phyloP scores from a whole-genome alignment of 1,140 invertebrate genomes.

The Carcinoscorpius rotundicauda region DNA sequence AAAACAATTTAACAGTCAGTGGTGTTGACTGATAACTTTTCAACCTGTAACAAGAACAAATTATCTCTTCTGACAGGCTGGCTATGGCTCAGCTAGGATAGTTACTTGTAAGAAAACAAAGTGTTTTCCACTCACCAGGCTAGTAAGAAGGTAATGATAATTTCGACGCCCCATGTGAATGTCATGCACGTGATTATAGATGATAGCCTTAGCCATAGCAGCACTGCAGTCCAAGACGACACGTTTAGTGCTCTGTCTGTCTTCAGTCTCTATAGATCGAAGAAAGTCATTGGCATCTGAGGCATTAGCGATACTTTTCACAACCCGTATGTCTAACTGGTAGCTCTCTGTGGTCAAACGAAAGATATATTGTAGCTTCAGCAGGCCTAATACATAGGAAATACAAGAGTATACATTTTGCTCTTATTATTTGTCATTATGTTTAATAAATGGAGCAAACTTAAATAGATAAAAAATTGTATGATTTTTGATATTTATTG shows the following conservation, averaged over 20 bases:
- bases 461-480: no score
- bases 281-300: constrained; percentile 30
- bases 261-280: constrained; percentile 16
- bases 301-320: constrained; percentile 34
- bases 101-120: not conserved
- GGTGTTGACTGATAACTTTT: no score
- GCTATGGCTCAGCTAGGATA: no score
- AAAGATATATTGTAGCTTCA: constrained; percentile 79
- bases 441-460: no score
- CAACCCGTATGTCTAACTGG: constrained; percentile 60
- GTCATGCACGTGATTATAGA: constrained; percentile 71
- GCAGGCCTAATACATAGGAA: constrained; percentile 47
- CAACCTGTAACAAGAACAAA: no score
- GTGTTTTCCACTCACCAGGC: constrained; percentile 55
- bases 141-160: constrained; percentile 81
- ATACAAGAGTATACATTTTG: no score
- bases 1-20: no score
- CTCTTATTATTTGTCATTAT: no score
- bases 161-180: constrained; percentile 69
- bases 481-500: no score
- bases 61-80: no score
- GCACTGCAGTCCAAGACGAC: constrained; percentile 76
- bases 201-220: constrained; percentile 68
- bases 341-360: constrained; percentile 53
- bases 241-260: constrained; percentile 54